Percentiles rank a stretch among this genome's conserved stretches.
Evolutionary conservation across 2,113 vertebrate species (phyloP).

Genomic region (Platycercus adscitus): DNA sequence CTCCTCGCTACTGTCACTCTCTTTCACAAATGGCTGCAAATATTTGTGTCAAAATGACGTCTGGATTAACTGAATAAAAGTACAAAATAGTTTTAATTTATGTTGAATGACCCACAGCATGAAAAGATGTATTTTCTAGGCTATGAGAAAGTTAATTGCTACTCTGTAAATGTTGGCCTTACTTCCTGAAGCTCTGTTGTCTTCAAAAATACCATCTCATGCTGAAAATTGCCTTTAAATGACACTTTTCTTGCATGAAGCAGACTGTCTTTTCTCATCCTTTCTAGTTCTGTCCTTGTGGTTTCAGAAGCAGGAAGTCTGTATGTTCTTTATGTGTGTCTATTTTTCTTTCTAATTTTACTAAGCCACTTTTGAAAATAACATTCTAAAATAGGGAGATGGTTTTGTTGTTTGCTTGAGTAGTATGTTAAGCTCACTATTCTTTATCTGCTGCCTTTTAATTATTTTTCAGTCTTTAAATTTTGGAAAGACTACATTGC

Average conservation of each 20-base stretch:
- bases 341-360: constrained; percentile 23
- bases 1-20: neutral
- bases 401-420: neutral
- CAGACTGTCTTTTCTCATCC: neutral
- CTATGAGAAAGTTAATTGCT: neutral
- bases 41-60: neutral
- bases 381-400: neutral
- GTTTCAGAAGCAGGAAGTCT: neutral
- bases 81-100: neutral
- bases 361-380: neutral
- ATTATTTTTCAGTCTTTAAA: constrained; percentile 48
- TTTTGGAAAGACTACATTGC: constrained; percentile 17
- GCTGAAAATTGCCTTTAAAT: neutral
- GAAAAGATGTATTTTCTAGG: neutral
- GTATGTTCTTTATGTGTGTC: neutral
- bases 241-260: neutral
- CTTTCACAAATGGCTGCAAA: neutral
- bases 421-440: neutral
- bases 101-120: neutral
- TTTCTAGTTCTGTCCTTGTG: neutral
- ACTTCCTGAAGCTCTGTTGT: neutral
- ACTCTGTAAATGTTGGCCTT: neutral
- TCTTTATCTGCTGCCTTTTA: neutral
- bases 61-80: neutral
- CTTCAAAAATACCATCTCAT: neutral